These are phyloP conservation scores for Apis dorsata DNA, from an alignment of 1,140 invertebrate genomes.

Conservation along the genomic window DNA sequence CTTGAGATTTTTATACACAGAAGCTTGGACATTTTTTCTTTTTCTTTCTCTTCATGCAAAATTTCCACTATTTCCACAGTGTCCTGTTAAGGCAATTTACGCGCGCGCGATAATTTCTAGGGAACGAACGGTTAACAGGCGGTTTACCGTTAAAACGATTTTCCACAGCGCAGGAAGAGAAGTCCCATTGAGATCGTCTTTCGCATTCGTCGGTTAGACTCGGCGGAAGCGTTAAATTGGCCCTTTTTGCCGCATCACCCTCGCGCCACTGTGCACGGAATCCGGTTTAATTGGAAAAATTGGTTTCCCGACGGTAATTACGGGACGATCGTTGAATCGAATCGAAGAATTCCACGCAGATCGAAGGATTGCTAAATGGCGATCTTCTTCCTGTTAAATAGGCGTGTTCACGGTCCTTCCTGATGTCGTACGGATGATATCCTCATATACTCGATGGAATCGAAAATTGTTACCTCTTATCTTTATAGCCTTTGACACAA, in stretches of 20 bases:
- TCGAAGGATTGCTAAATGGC: not conserved
- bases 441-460: not conserved
- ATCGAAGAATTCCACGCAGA: not conserved
- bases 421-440: not conserved
- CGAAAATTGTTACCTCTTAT: not conserved
- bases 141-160: slow-evolving; percentile 46
- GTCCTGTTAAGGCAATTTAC: slow-evolving; percentile 18
- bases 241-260: slow-evolving; percentile 5
- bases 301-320: slow-evolving; percentile 22
- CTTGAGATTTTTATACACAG: too few species aligned
- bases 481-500: too few species aligned
- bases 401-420: not conserved
- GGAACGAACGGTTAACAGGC: not conserved
- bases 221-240: slow-evolving; percentile 43
- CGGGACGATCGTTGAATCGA: slow-evolving; percentile 7
- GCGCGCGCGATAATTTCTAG: slow-evolving; percentile 31
- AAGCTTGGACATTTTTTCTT: too few species aligned
- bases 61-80: slow-evolving; percentile 1
- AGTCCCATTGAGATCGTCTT: slow-evolving; percentile 30
- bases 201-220: not conserved
- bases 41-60: not conserved
- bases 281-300: slow-evolving; percentile 33
- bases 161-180: slow-evolving; percentile 23
- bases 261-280: not conserved
- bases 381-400: not conserved